Conservation (phyloP, 2,888 invertebrate genomes). For the Hyles lineata region DNA sequence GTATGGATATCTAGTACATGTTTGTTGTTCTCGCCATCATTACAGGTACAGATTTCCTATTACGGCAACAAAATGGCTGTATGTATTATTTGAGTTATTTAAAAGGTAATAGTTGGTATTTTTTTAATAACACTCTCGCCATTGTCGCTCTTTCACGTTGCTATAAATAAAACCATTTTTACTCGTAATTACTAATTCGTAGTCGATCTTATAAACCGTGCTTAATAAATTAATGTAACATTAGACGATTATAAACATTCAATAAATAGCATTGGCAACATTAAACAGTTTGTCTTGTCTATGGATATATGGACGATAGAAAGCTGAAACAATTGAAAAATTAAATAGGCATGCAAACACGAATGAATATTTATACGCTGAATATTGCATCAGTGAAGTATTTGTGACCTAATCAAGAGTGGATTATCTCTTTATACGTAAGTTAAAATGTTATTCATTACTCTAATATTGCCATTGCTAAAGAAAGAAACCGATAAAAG, state of each 20-base stretch:
- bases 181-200: background rate
- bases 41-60: too few relatives aligned
- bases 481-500: constrained; percentile 48
- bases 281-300: background rate
- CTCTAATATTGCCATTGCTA: constrained; percentile 43
- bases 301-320: constrained; percentile 29
- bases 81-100: too few relatives aligned
- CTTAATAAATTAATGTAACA: background rate
- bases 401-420: constrained; percentile 46
- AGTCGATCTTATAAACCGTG: background rate
- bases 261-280: background rate
- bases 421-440: constrained; percentile 48
- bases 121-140: too few relatives aligned
- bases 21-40: too few relatives aligned
- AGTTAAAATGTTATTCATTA: constrained; percentile 39
- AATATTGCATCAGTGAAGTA: constrained; percentile 46
- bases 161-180: too few relatives aligned
- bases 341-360: constrained; percentile 52
- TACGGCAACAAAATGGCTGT: too few relatives aligned
- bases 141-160: too few relatives aligned
- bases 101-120: too few relatives aligned
- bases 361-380: constrained; percentile 46
- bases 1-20: too few relatives aligned
- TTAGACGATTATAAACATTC: background rate
- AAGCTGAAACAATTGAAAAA: constrained; percentile 61